These are phyloP conservation scores for Petrocephalus microphthalmus DNA, from an alignment of 2,113 vertebrate genomes.

Conservation along the genomic window DNA sequence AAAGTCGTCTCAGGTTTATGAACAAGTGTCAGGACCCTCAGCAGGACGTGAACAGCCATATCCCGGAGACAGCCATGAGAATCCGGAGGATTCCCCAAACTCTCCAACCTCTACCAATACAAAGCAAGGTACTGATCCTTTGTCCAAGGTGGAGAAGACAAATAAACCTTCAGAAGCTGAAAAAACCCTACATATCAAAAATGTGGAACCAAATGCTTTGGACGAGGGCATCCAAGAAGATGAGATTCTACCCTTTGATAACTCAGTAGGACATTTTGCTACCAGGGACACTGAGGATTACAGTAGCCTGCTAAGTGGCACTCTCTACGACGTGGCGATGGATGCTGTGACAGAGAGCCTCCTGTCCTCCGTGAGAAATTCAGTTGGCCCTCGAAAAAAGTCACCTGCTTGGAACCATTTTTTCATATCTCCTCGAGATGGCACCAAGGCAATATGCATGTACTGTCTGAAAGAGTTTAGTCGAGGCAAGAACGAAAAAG, in stretches of 20 bases:
- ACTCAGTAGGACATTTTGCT: conserved; percentile 60
- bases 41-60: conserved; percentile 7
- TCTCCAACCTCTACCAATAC: conserved; percentile 47
- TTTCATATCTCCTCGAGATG: conserved; percentile 92
- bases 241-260: conserved; percentile 61
- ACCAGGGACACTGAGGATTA: conserved; percentile 76
- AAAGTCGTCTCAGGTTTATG: conserved; percentile 59
- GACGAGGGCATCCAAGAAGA: conserved; percentile 70
- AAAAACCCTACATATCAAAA: conserved; percentile 58
- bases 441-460: conserved; percentile 94
- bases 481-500: conserved; percentile 95
- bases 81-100: conserved; percentile 32
- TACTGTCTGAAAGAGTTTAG: conserved; percentile 99
- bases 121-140: conserved; percentile 40
- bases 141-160: conserved; percentile 21
- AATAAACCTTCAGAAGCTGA: conserved; percentile 34
- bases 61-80: conserved; percentile 37
- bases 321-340: conserved; percentile 92
- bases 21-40: conserved; percentile 39
- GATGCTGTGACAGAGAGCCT: conserved; percentile 95
- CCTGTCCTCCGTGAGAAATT: conserved; percentile 74
- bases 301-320: conserved; percentile 78
- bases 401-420: conserved; percentile 97
- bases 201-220: conserved; percentile 56
- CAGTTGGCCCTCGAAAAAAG: conserved; percentile 80